Evolutionary conservation across 2,888 invertebrate species (phyloP).

Genomic region (Aricia artaxerxes): DNA sequence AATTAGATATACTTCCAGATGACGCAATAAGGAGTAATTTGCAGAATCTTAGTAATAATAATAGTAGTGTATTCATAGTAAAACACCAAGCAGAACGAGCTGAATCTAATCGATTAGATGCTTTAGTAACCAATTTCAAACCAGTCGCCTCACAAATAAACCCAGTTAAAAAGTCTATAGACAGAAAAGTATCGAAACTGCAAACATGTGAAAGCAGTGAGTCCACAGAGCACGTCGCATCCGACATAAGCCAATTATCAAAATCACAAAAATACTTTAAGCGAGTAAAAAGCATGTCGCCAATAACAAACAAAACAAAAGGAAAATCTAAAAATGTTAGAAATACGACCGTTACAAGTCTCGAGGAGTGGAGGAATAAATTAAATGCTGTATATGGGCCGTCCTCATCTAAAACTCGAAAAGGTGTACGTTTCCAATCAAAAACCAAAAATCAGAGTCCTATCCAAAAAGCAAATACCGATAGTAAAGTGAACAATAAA

Average conservation of each 20-base stretch:
- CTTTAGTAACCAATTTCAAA: background rate
- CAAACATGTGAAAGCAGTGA: conserved; percentile 64
- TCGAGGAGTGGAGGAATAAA: conserved; percentile 68
- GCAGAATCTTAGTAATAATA: conserved; percentile 47
- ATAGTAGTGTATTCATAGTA: conserved; percentile 59
- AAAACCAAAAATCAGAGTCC: conserved; percentile 32
- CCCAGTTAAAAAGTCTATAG: conserved; percentile 27
- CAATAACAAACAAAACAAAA: conserved; percentile 33
- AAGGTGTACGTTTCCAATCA: background rate
- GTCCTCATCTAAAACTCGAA: background rate
- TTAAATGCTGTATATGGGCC: conserved; percentile 61
- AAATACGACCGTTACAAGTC: conserved; percentile 45
- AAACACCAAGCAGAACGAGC: conserved; percentile 47
- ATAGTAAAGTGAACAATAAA: conserved; percentile 32
- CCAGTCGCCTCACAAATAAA: conserved; percentile 22
- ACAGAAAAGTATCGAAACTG: conserved; percentile 63
- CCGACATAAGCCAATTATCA: conserved; percentile 47
- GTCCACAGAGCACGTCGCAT: conserved; percentile 58
- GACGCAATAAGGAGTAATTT: conserved; percentile 43
- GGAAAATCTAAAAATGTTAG: conserved; percentile 33
- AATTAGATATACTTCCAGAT: conserved; percentile 72
- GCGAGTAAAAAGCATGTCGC: conserved; percentile 44
- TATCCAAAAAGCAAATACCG: conserved; percentile 38
- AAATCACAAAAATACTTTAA: conserved; percentile 45
- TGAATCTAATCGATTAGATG: conserved; percentile 30